A percentile compares a stretch with the other conserved stretches of the same genome.
Conservation (phyloP, 2,888 invertebrate genomes). For the Acrocyrtus sp. region DNA sequence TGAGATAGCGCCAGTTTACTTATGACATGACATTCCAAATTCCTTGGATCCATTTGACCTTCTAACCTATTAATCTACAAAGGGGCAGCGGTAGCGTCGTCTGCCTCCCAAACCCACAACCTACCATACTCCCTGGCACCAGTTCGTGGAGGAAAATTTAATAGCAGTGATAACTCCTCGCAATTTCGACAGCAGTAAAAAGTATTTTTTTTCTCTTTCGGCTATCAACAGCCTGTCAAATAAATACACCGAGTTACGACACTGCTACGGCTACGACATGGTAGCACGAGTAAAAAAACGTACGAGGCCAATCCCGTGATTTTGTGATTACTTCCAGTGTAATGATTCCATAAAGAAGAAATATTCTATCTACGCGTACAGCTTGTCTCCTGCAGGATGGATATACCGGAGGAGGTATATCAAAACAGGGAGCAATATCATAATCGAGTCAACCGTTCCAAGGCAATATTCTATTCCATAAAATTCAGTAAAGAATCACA, state of each 20-base stretch:
- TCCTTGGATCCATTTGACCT: not conserved
- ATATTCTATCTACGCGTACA: too few relatives aligned
- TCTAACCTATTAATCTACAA: not conserved
- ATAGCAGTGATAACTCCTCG: not conserved
- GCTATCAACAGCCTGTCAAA: not conserved
- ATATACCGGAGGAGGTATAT: too few relatives aligned
- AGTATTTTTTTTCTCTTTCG: not conserved
- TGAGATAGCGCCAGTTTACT: too few relatives aligned
- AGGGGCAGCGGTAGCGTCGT: not conserved
- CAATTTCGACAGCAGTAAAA: not conserved
- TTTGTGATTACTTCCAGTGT: slow-evolving; percentile 19
- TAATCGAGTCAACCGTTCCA: too few relatives aligned
- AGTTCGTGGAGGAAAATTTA: not conserved
- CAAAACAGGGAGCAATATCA: too few relatives aligned
- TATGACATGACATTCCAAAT: too few relatives aligned
- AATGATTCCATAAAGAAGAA: slow-evolving; percentile 18
- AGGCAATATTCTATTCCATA: slow-evolving; percentile 1
- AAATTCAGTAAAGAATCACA: slow-evolving; percentile 19
- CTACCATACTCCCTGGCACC: not conserved
- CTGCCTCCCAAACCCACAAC: not conserved
- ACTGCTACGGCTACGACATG: too few relatives aligned
- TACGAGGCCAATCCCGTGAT: slow-evolving; percentile 7
- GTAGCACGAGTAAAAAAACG: not conserved
- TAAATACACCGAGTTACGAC: too few relatives aligned
- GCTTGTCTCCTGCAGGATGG: too few relatives aligned